Base-by-base conservation (phyloP, 2,888 invertebrate species). In the Cheilosia soror region DNA sequence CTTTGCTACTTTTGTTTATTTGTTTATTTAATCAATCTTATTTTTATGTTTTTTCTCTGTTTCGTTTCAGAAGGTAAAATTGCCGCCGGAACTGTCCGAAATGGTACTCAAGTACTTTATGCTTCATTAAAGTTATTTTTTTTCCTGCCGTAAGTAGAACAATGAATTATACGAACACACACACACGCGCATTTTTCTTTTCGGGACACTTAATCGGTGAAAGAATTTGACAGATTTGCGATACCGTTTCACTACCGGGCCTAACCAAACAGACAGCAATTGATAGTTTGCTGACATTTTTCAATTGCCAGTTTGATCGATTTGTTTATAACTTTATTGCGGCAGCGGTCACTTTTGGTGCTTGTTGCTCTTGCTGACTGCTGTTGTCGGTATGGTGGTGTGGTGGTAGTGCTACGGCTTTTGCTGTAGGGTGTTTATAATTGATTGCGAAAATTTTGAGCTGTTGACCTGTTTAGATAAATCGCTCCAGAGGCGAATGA, bases 221-320 rank as follows among this genome's bases (percentile, higher is more conserved):
- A 84, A 84, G 84, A 71, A 84, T 69, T 80, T 76, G 84, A 84
- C 84, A 76, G 84, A 84, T 84, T 80, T 66, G 75, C 75, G 80
- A 65, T 84, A 79, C 84, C 53, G 80, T 84, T 79, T 69, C 42
- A 68, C 51, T 69, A 66, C 65, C 53, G 37, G 11, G 37, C 37
- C 42, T 9, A 27, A 44, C 63, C 53, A 25, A 42, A 76, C 76
- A 2, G 53, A 53, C 60, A 58, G 51, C 51, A 27, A 73, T 79
- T 83, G 83, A 79, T 79, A 78, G 83, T 79, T 69, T 65, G 84
- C 79, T 84, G 84, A 84, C 84, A 84, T 66, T 80, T 84, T 76
- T 80, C 75, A 84, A 79, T 80, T 84, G 75, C 69, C 84, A 57
- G 53, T 71, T 51, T 84, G 84, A 84, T 84, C 84, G 84, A 84